Evolutionary conservation across 2,113 vertebrate species (phyloP).

Genomic region (Anseranas semipalmata): DNA sequence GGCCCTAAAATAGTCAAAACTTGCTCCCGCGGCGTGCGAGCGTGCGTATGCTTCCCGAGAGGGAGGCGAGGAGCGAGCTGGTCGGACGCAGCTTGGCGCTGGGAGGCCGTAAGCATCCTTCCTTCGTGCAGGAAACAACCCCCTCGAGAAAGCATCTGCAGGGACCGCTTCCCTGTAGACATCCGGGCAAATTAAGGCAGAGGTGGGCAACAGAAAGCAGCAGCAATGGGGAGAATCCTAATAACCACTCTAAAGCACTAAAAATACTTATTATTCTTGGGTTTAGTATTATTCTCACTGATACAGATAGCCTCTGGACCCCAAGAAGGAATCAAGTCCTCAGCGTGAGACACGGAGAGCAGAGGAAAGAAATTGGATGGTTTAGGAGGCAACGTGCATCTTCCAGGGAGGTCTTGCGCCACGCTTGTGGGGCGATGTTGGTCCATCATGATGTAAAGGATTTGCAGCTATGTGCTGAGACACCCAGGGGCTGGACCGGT

Average conservation of each 20-base stretch:
- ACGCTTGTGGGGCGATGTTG: background rate
- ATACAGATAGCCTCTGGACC: background rate
- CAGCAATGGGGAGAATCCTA: background rate
- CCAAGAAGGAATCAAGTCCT: background rate
- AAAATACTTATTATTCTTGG: background rate
- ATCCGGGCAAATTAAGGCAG: background rate
- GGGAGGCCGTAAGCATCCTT: background rate
- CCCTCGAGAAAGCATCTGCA: background rate
- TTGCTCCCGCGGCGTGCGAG: constrained; percentile 52
- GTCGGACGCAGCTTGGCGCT: background rate
- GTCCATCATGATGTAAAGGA: background rate
- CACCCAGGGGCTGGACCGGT: background rate
- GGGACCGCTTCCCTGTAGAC: background rate
- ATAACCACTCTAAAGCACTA: background rate
- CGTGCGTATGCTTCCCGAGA: background rate
- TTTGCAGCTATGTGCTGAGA: background rate
- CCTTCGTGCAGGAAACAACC: background rate
- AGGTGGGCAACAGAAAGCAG: background rate
- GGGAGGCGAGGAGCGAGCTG: constrained; percentile 33
- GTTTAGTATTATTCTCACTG: background rate
- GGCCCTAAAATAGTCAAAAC: constrained; percentile 76
- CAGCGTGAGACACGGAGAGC: background rate
- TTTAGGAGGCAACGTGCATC: background rate
- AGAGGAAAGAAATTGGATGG: background rate
- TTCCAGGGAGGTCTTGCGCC: background rate